Conservation (phyloP, 64 coral and sea anemone species). For the Pocillopora damicornis region DNA sequence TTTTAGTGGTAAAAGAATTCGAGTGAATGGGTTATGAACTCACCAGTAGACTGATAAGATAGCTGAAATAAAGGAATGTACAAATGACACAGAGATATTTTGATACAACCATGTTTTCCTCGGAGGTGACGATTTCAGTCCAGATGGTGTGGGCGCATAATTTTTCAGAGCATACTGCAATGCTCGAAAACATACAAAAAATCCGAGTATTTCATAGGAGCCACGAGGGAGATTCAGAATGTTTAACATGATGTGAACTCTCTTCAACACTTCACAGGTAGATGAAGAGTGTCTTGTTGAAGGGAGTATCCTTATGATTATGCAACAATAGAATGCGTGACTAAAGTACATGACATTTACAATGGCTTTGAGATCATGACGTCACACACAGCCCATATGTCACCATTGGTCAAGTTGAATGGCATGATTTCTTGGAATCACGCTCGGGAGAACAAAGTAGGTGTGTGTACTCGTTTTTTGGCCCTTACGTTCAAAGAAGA, state of each 20-base stretch:
- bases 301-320: not conserved
- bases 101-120: slow-evolving; percentile 51
- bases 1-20: not conserved
- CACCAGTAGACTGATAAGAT: slow-evolving; percentile 45
- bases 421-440: no score
- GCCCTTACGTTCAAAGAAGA: no score
- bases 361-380: no score
- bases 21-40: not conserved
- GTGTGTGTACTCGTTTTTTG: no score
- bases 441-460: no score
- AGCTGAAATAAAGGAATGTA: slow-evolving; percentile 43
- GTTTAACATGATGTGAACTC: not conserved
- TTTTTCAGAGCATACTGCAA: not conserved
- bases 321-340: not conserved
- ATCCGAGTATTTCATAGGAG: slow-evolving; percentile 5
- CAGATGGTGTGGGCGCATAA: not conserved
- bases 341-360: no score
- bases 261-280: not conserved
- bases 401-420: no score
- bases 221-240: not conserved
- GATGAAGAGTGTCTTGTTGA: not conserved
- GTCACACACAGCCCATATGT: no score
- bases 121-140: not conserved
- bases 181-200: slow-evolving; percentile 20
- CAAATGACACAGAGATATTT: slow-evolving; percentile 45